Evolutionary conservation across 2,888 invertebrate species (phyloP).

Genomic region (Stictocephala bisonia): DNA sequence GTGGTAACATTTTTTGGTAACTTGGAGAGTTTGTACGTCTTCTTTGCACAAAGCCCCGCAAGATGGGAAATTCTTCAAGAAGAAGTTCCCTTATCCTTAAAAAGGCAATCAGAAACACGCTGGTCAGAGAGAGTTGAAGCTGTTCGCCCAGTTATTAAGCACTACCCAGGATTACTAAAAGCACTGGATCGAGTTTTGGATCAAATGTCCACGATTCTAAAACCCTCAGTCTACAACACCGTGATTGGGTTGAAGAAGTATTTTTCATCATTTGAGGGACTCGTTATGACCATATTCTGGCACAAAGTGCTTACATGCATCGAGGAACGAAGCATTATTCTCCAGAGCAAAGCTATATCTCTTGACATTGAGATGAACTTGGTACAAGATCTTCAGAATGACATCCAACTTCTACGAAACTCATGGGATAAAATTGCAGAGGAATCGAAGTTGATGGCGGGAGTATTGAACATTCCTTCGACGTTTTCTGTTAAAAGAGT

Average conservation of each 20-base stretch:
- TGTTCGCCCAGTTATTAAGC: conserved; percentile 28
- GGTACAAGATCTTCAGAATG: conserved; percentile 19
- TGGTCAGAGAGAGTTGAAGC: conserved; percentile 26
- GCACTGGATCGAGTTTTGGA: conserved; percentile 26
- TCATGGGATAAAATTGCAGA: conserved; percentile 1
- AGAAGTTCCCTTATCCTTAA: conserved; percentile 40
- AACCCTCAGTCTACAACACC: conserved; percentile 3
- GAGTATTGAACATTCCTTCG: neutral
- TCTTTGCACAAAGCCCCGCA: conserved; percentile 17
- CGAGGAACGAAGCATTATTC: conserved; percentile 30
- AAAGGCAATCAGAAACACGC: conserved; percentile 39
- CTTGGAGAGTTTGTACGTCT: conserved; percentile 35
- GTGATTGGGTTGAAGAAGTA: conserved; percentile 22
- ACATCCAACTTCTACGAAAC: conserved; percentile 1
- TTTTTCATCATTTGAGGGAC: conserved; percentile 41
- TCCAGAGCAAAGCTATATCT: conserved; percentile 35
- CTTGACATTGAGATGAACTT: conserved; percentile 25
- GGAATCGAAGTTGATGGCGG: conserved; percentile 4
- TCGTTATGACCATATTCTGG: conserved; percentile 33
- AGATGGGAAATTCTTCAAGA: conserved; percentile 40
- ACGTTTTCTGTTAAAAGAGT: neutral
- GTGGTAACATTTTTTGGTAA: conserved; percentile 36
- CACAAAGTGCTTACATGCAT: conserved; percentile 26
- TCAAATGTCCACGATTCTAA: conserved; percentile 4
- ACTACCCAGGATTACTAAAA: conserved; percentile 36